Evolutionary conservation across 2,888 invertebrate genomes (phyloP), one percentile per base, ranked within the genome.

Genomic region (Smittia sp.): DNA sequence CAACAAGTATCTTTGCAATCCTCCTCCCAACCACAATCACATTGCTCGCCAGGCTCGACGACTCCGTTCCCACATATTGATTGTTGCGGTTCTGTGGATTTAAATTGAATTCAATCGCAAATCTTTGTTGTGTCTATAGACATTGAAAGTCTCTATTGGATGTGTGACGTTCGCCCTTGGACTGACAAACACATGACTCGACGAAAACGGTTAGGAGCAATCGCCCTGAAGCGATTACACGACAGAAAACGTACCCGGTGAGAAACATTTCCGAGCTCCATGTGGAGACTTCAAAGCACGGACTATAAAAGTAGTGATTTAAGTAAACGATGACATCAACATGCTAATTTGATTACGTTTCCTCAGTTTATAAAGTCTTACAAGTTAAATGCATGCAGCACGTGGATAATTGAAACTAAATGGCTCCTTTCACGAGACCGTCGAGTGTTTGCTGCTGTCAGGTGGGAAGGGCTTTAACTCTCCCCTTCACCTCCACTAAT

Each of bases 31-130:
- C 99, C 99, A 82, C 98, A 99, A 84, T 99, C 99, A 82, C 99
- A 99, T 82, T 98, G 92, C 84, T 99, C 99, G 18, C 93, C 96
- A 65, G 91, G 91, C 81, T 99, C 99, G 63, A 96, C 96, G 32
- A 99, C 96, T 54, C 96, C 96, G 83, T 99, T 99, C 73, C 99
- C 99, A 83, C 99, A 99, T 79, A 98, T 93, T 0, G 98, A 93
- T 74, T 90, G 90, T 82, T 95, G 93, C 18, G 94, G 93, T 80
- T 95, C 96, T 93, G 83, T 1, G 81, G 79, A 75, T 74, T 39
- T 25, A 69, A 67, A 65, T 15, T 65, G 32, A 32, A 32, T 6
- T 32, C 32, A 32, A 32, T 32, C 32, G 32, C 9, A 32, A 32
- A 9, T 32, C 32, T 32, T 32, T 32, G 32, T 32, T 32, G 32